Conservation (phyloP, 2,797 vertebrate species). For the Chelonia mydas region DNA sequence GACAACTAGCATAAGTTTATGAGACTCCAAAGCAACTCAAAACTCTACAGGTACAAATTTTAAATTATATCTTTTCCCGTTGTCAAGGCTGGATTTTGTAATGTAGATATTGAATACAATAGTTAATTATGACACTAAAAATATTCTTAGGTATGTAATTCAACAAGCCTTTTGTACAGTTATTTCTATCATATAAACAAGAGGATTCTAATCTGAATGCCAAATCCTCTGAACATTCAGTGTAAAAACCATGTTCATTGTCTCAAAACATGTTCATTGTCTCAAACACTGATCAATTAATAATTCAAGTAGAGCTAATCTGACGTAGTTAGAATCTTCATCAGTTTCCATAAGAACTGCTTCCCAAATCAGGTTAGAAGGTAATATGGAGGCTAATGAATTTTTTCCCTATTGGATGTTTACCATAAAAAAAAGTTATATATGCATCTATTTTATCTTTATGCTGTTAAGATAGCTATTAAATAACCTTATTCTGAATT, state of each 20-base stretch:
- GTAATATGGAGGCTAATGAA: neutral
- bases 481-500: neutral
- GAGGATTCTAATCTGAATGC: neutral
- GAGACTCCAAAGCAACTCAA: neutral
- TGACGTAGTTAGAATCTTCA: neutral
- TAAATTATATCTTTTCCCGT: neutral
- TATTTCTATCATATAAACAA: neutral
- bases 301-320: neutral
- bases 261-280: no score
- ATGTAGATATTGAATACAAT: neutral
- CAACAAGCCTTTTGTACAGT: neutral
- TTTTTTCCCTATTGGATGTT: neutral
- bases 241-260: neutral
- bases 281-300: no score
- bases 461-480: neutral
- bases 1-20: neutral
- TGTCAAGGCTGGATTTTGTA: neutral
- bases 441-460: neutral
- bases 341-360: neutral
- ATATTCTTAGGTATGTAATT: neutral
- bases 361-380: neutral
- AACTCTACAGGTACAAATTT: neutral
- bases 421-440: neutral
- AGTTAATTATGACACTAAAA: neutral
- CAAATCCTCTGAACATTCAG: neutral